Conservation (phyloP, 2,888 invertebrate species). For the Flabesymbios commensalis region DNA sequence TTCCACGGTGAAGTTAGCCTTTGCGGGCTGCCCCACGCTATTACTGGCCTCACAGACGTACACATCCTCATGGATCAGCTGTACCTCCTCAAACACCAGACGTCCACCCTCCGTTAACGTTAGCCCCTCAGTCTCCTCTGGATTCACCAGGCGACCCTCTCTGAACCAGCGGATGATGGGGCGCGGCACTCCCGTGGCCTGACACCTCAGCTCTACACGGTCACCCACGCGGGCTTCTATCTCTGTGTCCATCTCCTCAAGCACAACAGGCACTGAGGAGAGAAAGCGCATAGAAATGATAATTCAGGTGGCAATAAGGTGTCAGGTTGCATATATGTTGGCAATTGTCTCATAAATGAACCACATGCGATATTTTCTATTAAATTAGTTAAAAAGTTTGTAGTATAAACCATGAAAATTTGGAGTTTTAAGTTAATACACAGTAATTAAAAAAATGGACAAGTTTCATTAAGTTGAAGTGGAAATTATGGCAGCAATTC, state of each 20-base stretch:
- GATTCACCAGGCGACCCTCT: neutral
- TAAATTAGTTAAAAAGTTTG: no score
- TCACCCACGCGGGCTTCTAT: neutral
- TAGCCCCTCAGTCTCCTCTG: neutral
- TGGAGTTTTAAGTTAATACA: no score
- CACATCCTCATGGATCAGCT: conserved; percentile 74
- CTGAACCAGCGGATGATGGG: conserved; percentile 11
- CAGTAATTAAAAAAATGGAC: no score
- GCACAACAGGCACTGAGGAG: neutral
- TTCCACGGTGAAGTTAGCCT: conserved; percentile 70
- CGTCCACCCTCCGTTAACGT: neutral
- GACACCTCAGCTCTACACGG: neutral
- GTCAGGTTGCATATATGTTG: no score
- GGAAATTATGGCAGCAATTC: no score
- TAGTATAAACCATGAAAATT: no score
- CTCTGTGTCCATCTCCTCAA: neutral
- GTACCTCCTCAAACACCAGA: conserved; percentile 66
- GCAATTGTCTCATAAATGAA: no score
- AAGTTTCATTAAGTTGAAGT: no score
- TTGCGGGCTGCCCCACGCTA: conserved; percentile 72
- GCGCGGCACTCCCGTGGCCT: conserved; percentile 3
- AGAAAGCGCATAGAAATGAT: neutral
- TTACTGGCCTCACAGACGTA: conserved; percentile 86
- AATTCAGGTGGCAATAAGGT: no score
- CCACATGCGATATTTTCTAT: no score